phyloP scores from a whole-genome alignment of 2,113 vertebrate species.

The Podarcis cretensis region DNA sequence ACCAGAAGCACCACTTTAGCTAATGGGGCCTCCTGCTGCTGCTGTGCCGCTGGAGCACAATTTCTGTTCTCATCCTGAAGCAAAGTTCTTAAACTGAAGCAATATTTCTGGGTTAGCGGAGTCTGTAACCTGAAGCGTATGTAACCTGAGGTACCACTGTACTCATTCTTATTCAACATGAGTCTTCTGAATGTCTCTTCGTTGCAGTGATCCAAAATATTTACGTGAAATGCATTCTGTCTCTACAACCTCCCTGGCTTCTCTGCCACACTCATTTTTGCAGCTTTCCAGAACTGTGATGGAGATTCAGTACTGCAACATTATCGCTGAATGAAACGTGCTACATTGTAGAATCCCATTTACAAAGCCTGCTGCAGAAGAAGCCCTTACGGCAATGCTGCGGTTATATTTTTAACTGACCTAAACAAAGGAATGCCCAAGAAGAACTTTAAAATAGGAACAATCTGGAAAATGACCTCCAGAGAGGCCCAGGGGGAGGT shows the following conservation, averaged over 20 bases:
- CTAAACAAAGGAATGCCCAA: background rate
- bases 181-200: background rate
- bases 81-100: too few species aligned
- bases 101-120: too few species aligned
- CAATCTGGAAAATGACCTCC: background rate
- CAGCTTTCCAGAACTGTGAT: background rate
- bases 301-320: background rate
- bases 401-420: background rate
- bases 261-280: background rate
- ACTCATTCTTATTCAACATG: background rate
- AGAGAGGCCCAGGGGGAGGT: background rate
- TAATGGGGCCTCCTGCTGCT: too few species aligned
- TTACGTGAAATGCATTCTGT: background rate
- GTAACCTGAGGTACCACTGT: too few species aligned
- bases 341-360: background rate
- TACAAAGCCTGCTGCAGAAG: background rate
- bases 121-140: too few species aligned
- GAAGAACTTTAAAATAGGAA: conserved; percentile 1
- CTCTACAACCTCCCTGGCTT: background rate
- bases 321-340: background rate
- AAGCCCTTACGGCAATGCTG: background rate
- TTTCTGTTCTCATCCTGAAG: too few species aligned
- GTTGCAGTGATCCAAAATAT: background rate
- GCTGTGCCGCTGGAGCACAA: too few species aligned
- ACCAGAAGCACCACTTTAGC: too few species aligned